These are phyloP conservation scores for Pithys albifrons DNA, from an alignment of 2,113 vertebrate genomes.

Conservation along the genomic window DNA sequence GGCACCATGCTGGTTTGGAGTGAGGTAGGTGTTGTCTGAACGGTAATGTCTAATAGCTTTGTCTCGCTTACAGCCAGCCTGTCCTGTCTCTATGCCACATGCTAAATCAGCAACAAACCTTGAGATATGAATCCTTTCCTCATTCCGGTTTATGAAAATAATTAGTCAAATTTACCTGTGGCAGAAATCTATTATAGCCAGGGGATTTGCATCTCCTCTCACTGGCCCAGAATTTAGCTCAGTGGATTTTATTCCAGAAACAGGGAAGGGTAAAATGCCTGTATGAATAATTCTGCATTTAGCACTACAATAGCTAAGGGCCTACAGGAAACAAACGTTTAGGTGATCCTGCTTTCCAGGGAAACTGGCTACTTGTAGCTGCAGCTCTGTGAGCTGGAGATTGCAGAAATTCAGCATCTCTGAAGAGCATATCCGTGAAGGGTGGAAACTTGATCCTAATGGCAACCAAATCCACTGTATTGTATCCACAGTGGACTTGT, in stretches of 20 bases:
- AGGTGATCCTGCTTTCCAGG: background rate
- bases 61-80: conserved; percentile 62
- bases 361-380: conserved; percentile 2
- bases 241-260: background rate
- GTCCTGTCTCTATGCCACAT: conserved; percentile 40
- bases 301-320: background rate
- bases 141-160: conserved; percentile 12
- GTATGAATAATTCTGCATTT: conserved; percentile 28
- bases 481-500: background rate
- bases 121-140: background rate
- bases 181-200: background rate
- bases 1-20: conserved; percentile 99
- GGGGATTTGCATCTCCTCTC: background rate
- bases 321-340: conserved; percentile 21
- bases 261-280: background rate
- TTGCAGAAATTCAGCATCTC: background rate
- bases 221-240: background rate
- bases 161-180: conserved; percentile 39
- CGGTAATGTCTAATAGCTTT: conserved; percentile 76
- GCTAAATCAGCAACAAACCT: conserved; percentile 52
- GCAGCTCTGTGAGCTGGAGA: background rate
- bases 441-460: background rate
- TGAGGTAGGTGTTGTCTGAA: conserved; percentile 90
- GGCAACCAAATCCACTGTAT: background rate
- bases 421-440: background rate